Percentiles rank a stretch among this genome's conserved stretches.
Conservation (phyloP, 2,113 vertebrate species). For the Ancistrus triradiatus region DNA sequence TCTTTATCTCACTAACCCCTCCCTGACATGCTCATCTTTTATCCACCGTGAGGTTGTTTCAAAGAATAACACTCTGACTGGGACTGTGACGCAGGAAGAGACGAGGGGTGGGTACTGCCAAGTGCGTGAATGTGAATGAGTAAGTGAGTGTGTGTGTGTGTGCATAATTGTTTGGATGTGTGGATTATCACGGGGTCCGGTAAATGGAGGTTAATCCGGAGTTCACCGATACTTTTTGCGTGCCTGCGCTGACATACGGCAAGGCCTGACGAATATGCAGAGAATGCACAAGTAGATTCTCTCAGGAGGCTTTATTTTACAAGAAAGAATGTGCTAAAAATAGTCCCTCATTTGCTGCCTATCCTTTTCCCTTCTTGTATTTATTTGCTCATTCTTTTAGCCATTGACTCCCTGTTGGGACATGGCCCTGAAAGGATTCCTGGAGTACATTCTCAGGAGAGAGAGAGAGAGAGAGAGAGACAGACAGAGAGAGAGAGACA, state of each 20-base stretch:
- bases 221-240: conserved; percentile 25
- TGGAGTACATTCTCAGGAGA: conserved; percentile 22
- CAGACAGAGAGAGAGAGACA: conserved; percentile 1
- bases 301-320: conserved; percentile 56
- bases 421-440: conserved; percentile 17
- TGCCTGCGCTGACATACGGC: conserved; percentile 33
- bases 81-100: conserved; percentile 60
- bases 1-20: conserved; percentile 47
- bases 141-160: conserved; percentile 20
- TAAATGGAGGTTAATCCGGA: conserved; percentile 19
- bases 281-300: conserved; percentile 52
- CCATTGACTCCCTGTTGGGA: conserved; percentile 10
- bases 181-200: conserved; percentile 24
- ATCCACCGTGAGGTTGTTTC: conserved; percentile 63
- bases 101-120: conserved; percentile 31
- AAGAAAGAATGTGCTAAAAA: conserved; percentile 64
- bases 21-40: conserved; percentile 45
- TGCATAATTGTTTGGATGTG: conserved; percentile 6
- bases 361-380: conserved; percentile 8
- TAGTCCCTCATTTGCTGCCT: conserved; percentile 36
- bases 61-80: conserved; percentile 60
- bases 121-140: conserved; percentile 18
- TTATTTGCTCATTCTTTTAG: conserved; percentile 19
- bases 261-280: conserved; percentile 49
- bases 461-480: neutral